These are phyloP conservation scores for Aphaenogaster rudis DNA, from an alignment of 1,140 invertebrate species.

Conservation along the genomic window DNA sequence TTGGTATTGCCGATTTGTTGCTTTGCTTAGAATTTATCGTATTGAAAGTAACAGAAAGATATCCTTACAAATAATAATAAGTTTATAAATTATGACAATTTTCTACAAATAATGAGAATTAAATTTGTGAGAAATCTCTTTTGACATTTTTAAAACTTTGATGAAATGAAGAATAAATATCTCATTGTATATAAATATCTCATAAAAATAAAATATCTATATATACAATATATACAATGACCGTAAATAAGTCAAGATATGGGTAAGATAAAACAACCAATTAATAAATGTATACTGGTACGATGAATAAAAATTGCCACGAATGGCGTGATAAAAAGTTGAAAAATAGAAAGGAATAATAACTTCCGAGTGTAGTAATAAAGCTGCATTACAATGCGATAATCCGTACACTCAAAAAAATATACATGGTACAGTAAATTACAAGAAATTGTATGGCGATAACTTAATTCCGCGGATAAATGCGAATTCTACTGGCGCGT, in stretches of 20 bases:
- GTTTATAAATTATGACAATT: not conserved
- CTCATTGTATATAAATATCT: not conserved
- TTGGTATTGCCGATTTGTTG: not conserved
- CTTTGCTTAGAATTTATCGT: not conserved
- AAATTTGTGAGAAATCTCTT: not conserved
- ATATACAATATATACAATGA: not conserved
- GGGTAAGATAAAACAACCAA: not conserved
- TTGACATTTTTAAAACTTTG: not conserved
- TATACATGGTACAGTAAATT: not conserved
- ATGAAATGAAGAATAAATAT: not conserved
- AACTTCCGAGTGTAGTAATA: not conserved
- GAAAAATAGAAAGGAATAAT: not conserved
- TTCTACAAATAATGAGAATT: not conserved
- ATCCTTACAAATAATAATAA: not conserved
- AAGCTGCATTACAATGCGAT: not conserved
- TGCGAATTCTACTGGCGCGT: not conserved
- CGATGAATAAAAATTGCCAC: not conserved
- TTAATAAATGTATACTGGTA: not conserved
- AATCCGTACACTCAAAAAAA: not conserved
- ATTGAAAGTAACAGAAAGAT: not conserved
- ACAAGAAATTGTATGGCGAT: slow-evolving; percentile 5
- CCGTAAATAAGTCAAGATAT: not conserved
- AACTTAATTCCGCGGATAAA: slow-evolving; percentile 31
- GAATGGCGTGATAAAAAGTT: not conserved
- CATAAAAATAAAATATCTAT: not conserved